Evolutionary conservation across 37 sponge, comb jelly and placozoan genomes (phyloP).

Genomic region (Spongia lamella): DNA sequence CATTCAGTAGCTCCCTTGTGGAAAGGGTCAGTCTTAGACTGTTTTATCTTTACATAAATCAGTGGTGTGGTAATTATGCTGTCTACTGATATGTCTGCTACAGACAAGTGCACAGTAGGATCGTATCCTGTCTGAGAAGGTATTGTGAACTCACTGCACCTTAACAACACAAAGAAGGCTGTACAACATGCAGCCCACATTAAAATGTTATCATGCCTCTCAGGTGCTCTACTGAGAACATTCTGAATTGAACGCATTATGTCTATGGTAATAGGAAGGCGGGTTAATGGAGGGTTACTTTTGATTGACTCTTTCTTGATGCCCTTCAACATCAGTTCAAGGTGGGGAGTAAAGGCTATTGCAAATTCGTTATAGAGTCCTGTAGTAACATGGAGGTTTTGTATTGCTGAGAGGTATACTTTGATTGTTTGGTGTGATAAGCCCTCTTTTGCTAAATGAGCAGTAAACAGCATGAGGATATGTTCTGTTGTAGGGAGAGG

Average conservation of each 20-base stretch:
- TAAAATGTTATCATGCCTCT: not conserved
- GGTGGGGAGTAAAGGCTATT: not conserved
- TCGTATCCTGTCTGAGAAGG: slow-evolving; percentile 7
- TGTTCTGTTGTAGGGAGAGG: slow-evolving; percentile 26
- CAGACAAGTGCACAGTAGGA: not conserved
- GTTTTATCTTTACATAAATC: slow-evolving; percentile 12
- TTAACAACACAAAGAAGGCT: slow-evolving; percentile 30
- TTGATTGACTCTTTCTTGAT: not conserved
- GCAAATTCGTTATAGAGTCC: not conserved
- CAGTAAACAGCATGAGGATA: slow-evolving; percentile 11
- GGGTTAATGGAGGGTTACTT: not conserved
- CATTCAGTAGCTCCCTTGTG: slow-evolving; percentile 5
- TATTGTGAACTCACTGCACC: slow-evolving; percentile 31
- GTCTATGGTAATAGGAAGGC: slow-evolving; percentile 40
- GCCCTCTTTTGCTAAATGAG: slow-evolving; percentile 13
- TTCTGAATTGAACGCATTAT: slow-evolving; percentile 15
- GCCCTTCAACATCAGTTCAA: slow-evolving; percentile 29
- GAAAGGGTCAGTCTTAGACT: slow-evolving; percentile 41
- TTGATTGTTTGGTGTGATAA: slow-evolving; percentile 1
- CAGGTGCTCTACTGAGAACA: not conserved
- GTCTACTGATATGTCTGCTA: slow-evolving; percentile 26
- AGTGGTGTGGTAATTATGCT: not conserved
- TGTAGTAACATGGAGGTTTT: slow-evolving; percentile 1
- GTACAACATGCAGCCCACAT: slow-evolving; percentile 27
- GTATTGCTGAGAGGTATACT: slow-evolving; percentile 22